Base-by-base conservation (phyloP, 2,888 invertebrate species). In the Crioceris asparagi region DNA sequence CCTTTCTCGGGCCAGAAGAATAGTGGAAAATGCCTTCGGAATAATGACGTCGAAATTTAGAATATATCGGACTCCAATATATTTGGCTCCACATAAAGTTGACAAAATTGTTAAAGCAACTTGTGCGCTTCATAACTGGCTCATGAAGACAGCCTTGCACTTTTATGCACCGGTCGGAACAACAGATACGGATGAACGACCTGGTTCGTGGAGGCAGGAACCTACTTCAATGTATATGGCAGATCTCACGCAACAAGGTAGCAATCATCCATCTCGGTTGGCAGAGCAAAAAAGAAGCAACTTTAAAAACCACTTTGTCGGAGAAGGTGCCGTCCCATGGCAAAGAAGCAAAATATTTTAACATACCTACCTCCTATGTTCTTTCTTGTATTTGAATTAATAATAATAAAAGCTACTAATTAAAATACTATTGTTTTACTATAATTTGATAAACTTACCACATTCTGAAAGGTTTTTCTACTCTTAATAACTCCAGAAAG, bases 1-100 rank as follows among this genome's bases (percentile, higher is more conserved):
- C 8, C 17, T 32, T n/a, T 38, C 41, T 4, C 38, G 41, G 14
- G 35, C 29, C 32, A 38, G 32, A 32, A 35, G 29, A 14, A 26
- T 41, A 17, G 38, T 41, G 8, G 38, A 41, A 35, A 41, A 29
- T 35, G 41, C n/a, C 31, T 41, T 41, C 31, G 35, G 38, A 3
- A 38, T 41, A 38, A 11, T 41, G 27, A 32, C 35, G 6, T 30
- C 41, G 16, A 25, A 35, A 17, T 38, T 41, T 35, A 23, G 38
- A 38, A 29, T 41, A 23, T 38, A 35, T 35, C 23, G 35, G 29
- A 38, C 26, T 32, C 16, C 38, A 36, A 32, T 41, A 25, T 17
- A 8, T n/a, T 35, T 34, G 30, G 17, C 18, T 26, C 32, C 38
- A 12, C 19, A 17, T 16, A 38, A 35, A 38, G 32, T 33, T 33